These are phyloP conservation scores for Daboia siamensis DNA, from an alignment of 2,113 vertebrate species.

Conservation along the genomic window DNA sequence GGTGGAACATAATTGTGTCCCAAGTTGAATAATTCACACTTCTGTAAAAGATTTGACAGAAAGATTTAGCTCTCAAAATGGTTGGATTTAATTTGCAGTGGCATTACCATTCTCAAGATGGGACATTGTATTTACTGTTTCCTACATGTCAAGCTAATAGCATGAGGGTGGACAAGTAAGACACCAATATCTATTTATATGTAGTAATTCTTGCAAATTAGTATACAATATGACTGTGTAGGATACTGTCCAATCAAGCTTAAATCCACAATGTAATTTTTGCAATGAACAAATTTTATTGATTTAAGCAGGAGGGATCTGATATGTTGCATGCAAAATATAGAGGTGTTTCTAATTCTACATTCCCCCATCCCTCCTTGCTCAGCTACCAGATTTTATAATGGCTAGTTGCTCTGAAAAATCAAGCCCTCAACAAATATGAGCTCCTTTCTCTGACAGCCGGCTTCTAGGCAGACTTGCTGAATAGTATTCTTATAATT, in stretches of 20 bases:
- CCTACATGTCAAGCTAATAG: slow-evolving; percentile 38
- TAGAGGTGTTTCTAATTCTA: neutral
- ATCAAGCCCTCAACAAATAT: neutral
- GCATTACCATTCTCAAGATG: slow-evolving; percentile 40
- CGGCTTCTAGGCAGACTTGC: neutral
- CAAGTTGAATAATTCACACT: slow-evolving; percentile 42
- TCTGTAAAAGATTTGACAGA: slow-evolving; percentile 50
- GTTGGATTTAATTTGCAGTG: slow-evolving; percentile 50
- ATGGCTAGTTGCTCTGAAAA: neutral
- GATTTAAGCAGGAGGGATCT: neutral
- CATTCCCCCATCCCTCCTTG: neutral
- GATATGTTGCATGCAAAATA: neutral
- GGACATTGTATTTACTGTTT: slow-evolving; percentile 49
- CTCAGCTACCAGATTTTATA: neutral
- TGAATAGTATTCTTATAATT: neutral
- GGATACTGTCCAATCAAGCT: neutral
- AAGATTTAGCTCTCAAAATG: slow-evolving; percentile 48
- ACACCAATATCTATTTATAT: slow-evolving; percentile 14
- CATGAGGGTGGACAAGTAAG: slow-evolving; percentile 21
- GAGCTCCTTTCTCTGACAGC: neutral
- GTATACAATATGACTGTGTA: neutral
- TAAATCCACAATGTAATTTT: neutral
- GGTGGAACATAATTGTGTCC: slow-evolving; percentile 38
- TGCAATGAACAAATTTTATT: neutral
- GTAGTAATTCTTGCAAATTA: neutral